phyloP scores from a whole-genome alignment of 2,797 vertebrate genomes.

The Sebastes dallii region DNA sequence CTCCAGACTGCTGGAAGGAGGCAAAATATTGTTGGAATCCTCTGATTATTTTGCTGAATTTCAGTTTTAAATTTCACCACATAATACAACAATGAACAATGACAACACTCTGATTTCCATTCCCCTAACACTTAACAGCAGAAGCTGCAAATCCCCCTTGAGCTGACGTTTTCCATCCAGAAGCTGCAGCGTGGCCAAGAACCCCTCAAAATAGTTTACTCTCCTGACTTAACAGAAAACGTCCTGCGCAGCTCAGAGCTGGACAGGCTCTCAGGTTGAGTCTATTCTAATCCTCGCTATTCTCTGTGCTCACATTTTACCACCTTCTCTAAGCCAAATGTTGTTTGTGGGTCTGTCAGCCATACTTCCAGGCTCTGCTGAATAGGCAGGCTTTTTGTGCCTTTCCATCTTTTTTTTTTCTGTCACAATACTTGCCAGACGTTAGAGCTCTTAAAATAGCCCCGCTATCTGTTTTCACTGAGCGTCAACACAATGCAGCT shows the following conservation, averaged over 20 bases:
- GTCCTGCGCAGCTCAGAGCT: slow-evolving; percentile 12
- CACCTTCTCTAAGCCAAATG: slow-evolving; percentile 24
- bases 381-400: slow-evolving; percentile 17
- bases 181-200: slow-evolving; percentile 29
- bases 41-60: slow-evolving; percentile 3
- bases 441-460: slow-evolving; percentile 54
- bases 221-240: slow-evolving; percentile 23
- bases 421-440: slow-evolving; percentile 46
- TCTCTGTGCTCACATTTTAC: slow-evolving; percentile 25
- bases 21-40: neutral
- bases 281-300: slow-evolving; percentile 23
- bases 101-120: slow-evolving; percentile 13
- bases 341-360: slow-evolving; percentile 44
- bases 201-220: slow-evolving; percentile 27
- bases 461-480: slow-evolving; percentile 47
- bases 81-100: neutral
- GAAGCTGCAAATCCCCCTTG: slow-evolving; percentile 30
- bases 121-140: neutral
- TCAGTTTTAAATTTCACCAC: neutral
- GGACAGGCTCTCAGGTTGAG: slow-evolving; percentile 25
- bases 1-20: neutral
- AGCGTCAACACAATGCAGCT: slow-evolving; percentile 36
- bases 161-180: slow-evolving; percentile 35
- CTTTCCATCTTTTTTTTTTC: slow-evolving; percentile 1
- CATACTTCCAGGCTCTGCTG: slow-evolving; percentile 38